phyloP scores from a whole-genome alignment of 2,888 invertebrate genomes.

The Drosophila trichaetosa region DNA sequence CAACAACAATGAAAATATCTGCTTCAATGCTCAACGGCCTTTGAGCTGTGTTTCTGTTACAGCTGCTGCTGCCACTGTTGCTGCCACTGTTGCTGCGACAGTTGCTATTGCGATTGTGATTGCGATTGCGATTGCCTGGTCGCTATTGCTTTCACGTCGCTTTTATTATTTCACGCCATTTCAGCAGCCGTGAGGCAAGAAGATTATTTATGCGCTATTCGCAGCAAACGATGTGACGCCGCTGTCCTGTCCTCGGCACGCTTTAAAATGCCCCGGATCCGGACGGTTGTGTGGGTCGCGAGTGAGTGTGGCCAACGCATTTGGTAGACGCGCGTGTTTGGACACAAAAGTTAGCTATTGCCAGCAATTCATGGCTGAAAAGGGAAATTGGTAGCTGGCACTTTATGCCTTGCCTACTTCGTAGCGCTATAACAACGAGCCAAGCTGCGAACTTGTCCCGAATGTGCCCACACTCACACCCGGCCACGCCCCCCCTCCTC shows the following conservation, averaged over 20 bases:
- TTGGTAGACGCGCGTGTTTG: slow-evolving; percentile 72
- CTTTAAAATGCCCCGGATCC: slow-evolving; percentile 61
- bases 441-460: slow-evolving; percentile 11
- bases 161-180: slow-evolving; percentile 81
- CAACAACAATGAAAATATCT: slow-evolving; percentile 20
- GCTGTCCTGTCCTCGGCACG: slow-evolving; percentile 44
- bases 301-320: slow-evolving; percentile 52
- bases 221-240: slow-evolving; percentile 41
- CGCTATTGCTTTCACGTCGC: slow-evolving; percentile 76
- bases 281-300: slow-evolving; percentile 26
- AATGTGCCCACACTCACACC: not conserved
- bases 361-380: slow-evolving; percentile 28
- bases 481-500: not conserved
- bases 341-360: slow-evolving; percentile 70
- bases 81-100: slow-evolving; percentile 20
- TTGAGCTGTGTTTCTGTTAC: slow-evolving; percentile 21
- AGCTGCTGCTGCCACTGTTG: slow-evolving; percentile 14
- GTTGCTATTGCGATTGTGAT: slow-evolving; percentile 32
- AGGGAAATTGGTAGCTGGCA: slow-evolving; percentile 48
- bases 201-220: slow-evolving; percentile 78
- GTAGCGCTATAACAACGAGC: slow-evolving; percentile 57
- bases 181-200: slow-evolving; percentile 80
- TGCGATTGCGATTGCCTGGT: slow-evolving; percentile 56
- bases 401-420: slow-evolving; percentile 62
- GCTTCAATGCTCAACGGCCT: slow-evolving; percentile 55